These are phyloP conservation scores for Tupaia chinensis DNA, from an alignment of 2,113 vertebrate genomes.

Conservation along the genomic window DNA sequence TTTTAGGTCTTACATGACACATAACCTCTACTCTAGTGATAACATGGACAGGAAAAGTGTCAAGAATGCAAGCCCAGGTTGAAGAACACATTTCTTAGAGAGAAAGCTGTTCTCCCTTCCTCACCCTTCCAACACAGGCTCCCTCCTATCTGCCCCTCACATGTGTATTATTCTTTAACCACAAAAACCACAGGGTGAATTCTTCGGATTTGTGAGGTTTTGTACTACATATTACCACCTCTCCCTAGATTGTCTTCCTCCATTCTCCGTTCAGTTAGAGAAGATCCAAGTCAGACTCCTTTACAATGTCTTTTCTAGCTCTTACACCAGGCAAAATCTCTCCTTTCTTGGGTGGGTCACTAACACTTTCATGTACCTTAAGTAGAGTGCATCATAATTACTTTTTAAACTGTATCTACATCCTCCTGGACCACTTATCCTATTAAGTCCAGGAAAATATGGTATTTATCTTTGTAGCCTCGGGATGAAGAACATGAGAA, in stretches of 20 bases:
- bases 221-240: not conserved
- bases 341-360: not conserved
- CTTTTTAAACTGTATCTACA: not conserved
- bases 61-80: not conserved
- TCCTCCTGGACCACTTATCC: not conserved
- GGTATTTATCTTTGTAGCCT: not conserved
- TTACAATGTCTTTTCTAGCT: not conserved
- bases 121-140: not conserved
- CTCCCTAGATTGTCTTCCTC: not conserved
- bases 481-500: not conserved
- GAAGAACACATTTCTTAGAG: not conserved
- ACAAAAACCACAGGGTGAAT: not conserved
- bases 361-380: not conserved
- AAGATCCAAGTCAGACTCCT: not conserved
- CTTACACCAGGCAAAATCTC: not conserved
- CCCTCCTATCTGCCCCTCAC: not conserved
- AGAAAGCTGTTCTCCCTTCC: not conserved
- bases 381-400: not conserved
- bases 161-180: not conserved
- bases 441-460: not conserved
- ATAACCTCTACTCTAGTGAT: not conserved
- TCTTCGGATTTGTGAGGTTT: not conserved
- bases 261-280: not conserved
- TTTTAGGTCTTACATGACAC: not conserved
- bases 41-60: not conserved